Conservation (phyloP, 2,888 invertebrate species). For the Athripsodes cinereus region DNA sequence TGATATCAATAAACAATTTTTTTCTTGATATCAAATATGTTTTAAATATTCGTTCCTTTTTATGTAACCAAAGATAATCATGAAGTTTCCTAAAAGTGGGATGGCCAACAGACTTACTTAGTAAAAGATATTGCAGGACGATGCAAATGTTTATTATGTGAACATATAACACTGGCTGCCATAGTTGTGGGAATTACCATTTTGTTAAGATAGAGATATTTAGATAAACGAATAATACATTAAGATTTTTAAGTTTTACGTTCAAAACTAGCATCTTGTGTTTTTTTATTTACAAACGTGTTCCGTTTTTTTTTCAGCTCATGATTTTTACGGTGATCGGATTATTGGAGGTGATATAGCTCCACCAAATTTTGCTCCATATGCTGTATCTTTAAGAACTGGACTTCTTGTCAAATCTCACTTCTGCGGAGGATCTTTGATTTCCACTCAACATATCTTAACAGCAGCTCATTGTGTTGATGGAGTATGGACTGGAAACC, state of each 20-base stretch:
- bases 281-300: background rate
- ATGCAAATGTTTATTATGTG: too few species aligned
- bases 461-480: slow-evolving; percentile 22
- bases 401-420: slow-evolving; percentile 16
- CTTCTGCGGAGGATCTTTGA: slow-evolving; percentile 20
- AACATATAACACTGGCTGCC: too few species aligned
- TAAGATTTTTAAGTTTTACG: background rate
- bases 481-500: slow-evolving; percentile 13
- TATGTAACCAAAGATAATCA: too few species aligned
- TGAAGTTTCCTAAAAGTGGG: too few species aligned
- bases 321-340: slow-evolving; percentile 8
- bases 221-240: too few species aligned
- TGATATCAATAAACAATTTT: too few species aligned
- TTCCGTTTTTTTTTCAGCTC: background rate
- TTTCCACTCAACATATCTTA: slow-evolving; percentile 9
- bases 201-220: too few species aligned
- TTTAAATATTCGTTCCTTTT: too few species aligned
- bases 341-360: slow-evolving; percentile 19
- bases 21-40: too few species aligned
- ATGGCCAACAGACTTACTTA: too few species aligned
- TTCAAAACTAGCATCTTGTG: background rate
- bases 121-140: too few species aligned
- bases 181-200: too few species aligned
- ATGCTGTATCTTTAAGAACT: slow-evolving; percentile 18
- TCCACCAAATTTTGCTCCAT: slow-evolving; percentile 16